Evolutionary conservation across 2,888 invertebrate genomes (phyloP), one percentile per base, ranked within the genome.

Genomic region (Agrochola circellaris): DNA sequence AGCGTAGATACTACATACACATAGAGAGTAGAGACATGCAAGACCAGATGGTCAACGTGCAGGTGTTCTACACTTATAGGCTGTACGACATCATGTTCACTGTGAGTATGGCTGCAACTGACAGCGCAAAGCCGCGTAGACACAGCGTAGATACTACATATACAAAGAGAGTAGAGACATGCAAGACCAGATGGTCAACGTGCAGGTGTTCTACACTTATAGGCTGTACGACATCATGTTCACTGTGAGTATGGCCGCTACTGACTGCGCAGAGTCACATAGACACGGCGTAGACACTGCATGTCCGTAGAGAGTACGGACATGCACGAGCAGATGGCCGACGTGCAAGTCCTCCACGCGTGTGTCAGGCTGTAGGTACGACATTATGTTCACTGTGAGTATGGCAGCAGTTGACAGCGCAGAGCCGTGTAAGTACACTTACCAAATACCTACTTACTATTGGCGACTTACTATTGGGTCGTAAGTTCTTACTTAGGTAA

Each of bases 281-380:
- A 20, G 20, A 20, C 26, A 65, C 7, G 45, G 7, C 6, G 64
- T n/a, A 42, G n/a, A 38, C 42, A n/a, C 23, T n/a, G 15, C n/a
- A 64, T 38, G 15, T 17, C 38, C 5, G 5, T 62, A 38, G 8
- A 38, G 9, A 38, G 38, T 15, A 62, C 23, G 34, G 15, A 23
- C 23, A 15, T 64, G n/a, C 38, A 38, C 4, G 38, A 34, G 6
- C 61, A 23, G 51, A 95, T 96, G 95, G 96, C 96, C 0, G 96
- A 95, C 80, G 84, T 91, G 2, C 96, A 96, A 79, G 95, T 96
- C 75, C 96, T 95, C 89, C 96, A 96, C 80, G 93, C 93, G 0
- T 92, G 93, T 71, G 94, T 93, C 13, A 87, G 95, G 20, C 92
- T 96, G 0, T n/a, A n/a, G n/a, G n/a, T 95, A 96, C 73, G 95